These are phyloP conservation scores for Australoheros facetus DNA, from an alignment of 2,797 vertebrate species.

Conservation along the genomic window DNA sequence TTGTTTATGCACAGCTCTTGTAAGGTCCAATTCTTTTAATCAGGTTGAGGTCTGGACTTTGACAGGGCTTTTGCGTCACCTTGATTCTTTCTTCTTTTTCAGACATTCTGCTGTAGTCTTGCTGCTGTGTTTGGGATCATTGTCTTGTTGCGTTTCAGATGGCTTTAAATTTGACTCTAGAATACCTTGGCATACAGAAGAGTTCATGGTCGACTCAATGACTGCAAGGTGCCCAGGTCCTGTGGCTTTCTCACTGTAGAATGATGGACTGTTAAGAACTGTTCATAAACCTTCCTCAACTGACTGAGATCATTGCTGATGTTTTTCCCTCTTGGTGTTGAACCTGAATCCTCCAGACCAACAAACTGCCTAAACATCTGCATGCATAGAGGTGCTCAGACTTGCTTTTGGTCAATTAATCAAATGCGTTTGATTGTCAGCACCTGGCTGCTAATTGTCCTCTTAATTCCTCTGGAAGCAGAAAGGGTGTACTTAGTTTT, in stretches of 20 bases:
- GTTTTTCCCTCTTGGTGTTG: too few species aligned
- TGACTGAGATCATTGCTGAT: neutral
- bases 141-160: neutral
- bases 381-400: too few species aligned
- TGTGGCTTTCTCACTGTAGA: neutral
- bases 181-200: neutral
- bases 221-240: neutral
- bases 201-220: neutral
- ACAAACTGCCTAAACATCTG: neutral
- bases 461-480: neutral
- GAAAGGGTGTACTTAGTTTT: neutral
- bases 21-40: neutral
- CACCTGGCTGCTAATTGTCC: neutral
- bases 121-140: too few species aligned
- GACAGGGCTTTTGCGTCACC: too few species aligned
- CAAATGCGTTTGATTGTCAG: neutral
- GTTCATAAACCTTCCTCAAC: neutral
- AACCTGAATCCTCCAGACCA: neutral
- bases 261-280: neutral
- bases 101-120: too few species aligned
- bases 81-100: too few species aligned
- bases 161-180: neutral
- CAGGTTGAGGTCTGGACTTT: neutral
- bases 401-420: neutral
- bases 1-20: neutral